A percentile compares a stretch with the other conserved stretches of the same genome.
Evolutionary conservation across 2,888 invertebrate genomes (phyloP).

Genomic region (Trilocha varians): DNA sequence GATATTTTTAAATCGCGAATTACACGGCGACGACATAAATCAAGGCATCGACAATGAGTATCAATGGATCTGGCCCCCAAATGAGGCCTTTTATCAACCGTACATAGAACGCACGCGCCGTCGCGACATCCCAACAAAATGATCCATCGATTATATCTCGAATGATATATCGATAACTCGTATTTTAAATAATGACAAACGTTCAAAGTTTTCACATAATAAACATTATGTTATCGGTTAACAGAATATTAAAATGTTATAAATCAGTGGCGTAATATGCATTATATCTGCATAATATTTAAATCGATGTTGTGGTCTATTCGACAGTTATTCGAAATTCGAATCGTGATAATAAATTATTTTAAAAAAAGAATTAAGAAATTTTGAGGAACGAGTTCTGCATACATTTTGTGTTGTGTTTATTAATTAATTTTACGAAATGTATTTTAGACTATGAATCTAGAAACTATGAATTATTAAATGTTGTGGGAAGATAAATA

Average conservation of each 20-base stretch:
- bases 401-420: no score
- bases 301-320: constrained; percentile 31
- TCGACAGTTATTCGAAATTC: constrained; percentile 24
- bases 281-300: constrained; percentile 46
- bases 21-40: constrained; percentile 56
- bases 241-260: constrained; percentile 56
- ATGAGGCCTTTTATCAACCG: constrained; percentile 55
- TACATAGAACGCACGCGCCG: constrained; percentile 58
- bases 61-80: constrained; percentile 51
- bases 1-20: constrained; percentile 46
- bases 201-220: constrained; percentile 17
- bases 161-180: constrained; percentile 49
- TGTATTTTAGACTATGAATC: no score
- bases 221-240: constrained; percentile 41
- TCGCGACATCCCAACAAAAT: constrained; percentile 49
- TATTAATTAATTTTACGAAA: no score
- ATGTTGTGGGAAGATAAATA: no score
- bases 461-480: no score
- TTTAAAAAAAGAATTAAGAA: no score
- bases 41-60: constrained; percentile 45
- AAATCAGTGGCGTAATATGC: constrained; percentile 36
- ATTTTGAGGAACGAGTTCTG: no score
- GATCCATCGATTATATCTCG: constrained; percentile 46
- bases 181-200: constrained; percentile 21
- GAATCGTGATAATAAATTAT: no score